Evolutionary conservation across 2,797 vertebrate genomes (phyloP), one percentile per base, ranked within the genome.

Genomic region (Notoglanidium macrostoma): DNA sequence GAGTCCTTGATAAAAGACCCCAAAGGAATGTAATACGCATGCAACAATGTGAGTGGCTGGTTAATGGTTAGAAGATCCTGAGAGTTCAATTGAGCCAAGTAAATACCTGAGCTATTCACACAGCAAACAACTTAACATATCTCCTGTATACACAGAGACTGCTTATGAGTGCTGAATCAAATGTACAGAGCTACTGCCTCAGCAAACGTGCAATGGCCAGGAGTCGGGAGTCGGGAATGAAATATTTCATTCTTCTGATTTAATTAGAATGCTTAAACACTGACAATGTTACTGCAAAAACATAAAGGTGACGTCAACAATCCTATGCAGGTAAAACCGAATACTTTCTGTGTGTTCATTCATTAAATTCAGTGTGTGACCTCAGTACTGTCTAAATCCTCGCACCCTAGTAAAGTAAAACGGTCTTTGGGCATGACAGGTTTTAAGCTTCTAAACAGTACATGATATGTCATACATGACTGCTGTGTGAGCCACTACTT

Each of bases 21-120:
- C 90, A 88, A 73, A 92, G 93, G 94, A 95, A 95, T 95, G 94
- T 29, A 85, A 91, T 90, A 89, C 40, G 87, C 84, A 91, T 49
- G 89, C 92, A 91, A 89, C 91, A 93, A 88, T 76, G 87, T 86
- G 82, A 88, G 73, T 55, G 73, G 83, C 90, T 91, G 91, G 94
- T 95, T 96, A 95, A 95, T 95, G 92, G 92, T 95, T 95, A 93
- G 85, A 90, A 90, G 87, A 93, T 86, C 84, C 88, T 93, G 67
- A 54, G 89, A 91, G 86, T 92, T 78, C 46, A 90, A 88, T 51
- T 26, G 57, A 82, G 86, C 73, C 90, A 90, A 92, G 89, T 89
- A 94, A 94, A 95, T 91, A 93, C 88, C 91, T 92, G 89, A 93
- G 88, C 86, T 91, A 87, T 89, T 93, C 17, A 89, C 89, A 80